Evolutionary conservation across 2,797 vertebrate species (phyloP).

Genomic region (Lemur catta): DNA sequence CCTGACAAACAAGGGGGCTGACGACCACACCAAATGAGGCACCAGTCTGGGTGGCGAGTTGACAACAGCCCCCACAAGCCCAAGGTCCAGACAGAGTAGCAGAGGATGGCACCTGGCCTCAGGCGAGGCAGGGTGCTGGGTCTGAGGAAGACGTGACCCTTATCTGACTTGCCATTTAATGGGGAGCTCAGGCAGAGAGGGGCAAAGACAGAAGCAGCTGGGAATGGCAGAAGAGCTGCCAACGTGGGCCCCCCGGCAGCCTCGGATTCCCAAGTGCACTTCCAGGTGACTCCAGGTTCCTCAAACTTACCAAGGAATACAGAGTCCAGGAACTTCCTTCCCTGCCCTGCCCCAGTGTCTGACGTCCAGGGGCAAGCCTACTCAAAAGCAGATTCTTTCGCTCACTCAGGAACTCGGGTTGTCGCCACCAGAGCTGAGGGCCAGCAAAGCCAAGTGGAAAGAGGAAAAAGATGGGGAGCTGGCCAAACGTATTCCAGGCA

Average conservation of each 20-base stretch:
- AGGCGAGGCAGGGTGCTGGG: background rate
- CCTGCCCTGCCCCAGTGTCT: background rate
- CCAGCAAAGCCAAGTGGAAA: background rate
- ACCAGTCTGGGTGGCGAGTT: rapidly evolving
- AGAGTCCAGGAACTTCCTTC: background rate
- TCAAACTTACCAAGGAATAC: background rate
- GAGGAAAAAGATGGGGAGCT: background rate
- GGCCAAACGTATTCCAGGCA: background rate
- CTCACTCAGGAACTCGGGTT: background rate
- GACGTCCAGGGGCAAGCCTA: background rate
- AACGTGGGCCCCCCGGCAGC: background rate
- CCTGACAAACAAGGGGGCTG: too few species aligned
- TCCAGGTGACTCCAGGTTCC: background rate
- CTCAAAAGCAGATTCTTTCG: too few species aligned
- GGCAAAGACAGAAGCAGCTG: background rate
- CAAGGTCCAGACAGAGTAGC: background rate
- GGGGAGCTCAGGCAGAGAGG: too few species aligned
- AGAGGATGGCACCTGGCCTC: background rate
- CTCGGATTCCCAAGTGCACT: background rate
- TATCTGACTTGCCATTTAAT: background rate
- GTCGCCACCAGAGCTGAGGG: background rate
- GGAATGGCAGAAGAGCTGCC: background rate
- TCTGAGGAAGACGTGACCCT: background rate
- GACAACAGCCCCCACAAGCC: background rate
- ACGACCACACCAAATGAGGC: background rate